These are phyloP conservation scores for Thermophis baileyi DNA, from an alignment of 2,113 vertebrate genomes.

Conservation along the genomic window DNA sequence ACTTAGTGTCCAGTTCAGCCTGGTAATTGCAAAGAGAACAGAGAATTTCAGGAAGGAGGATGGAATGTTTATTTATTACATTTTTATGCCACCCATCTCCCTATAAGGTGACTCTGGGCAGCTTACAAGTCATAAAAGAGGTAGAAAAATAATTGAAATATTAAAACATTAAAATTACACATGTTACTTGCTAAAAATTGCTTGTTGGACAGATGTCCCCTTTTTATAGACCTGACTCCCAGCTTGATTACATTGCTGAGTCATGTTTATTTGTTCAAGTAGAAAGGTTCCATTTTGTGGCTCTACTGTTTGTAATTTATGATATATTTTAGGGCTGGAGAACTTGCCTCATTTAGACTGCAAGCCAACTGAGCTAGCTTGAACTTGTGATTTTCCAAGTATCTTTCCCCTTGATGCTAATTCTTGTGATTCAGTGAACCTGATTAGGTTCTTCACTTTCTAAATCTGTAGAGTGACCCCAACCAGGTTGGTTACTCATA, in stretches of 20 bases:
- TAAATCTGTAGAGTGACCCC: not conserved
- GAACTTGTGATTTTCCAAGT: not conserved
- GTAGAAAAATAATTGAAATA: too few relatives aligned
- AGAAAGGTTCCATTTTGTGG: not conserved
- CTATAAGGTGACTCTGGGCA: not conserved
- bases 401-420: not conserved
- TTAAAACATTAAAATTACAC: not conserved
- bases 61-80: not conserved
- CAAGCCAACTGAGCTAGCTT: not conserved
- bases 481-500: not conserved
- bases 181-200: not conserved
- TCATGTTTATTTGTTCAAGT: not conserved
- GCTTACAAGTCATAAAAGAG: not conserved
- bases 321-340: not conserved
- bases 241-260: not conserved
- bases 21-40: not conserved
- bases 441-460: not conserved
- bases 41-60: not conserved
- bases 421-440: not conserved
- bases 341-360: not conserved
- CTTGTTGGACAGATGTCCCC: not conserved
- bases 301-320: not conserved
- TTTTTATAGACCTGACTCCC: not conserved
- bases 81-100: not conserved
- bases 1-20: not conserved